A percentile compares a stretch with the other conserved stretches of the same genome.
These are phyloP conservation scores for Cynoglossus semilaevis DNA, from an alignment of 2,113 vertebrate species.

Conservation along the genomic window DNA sequence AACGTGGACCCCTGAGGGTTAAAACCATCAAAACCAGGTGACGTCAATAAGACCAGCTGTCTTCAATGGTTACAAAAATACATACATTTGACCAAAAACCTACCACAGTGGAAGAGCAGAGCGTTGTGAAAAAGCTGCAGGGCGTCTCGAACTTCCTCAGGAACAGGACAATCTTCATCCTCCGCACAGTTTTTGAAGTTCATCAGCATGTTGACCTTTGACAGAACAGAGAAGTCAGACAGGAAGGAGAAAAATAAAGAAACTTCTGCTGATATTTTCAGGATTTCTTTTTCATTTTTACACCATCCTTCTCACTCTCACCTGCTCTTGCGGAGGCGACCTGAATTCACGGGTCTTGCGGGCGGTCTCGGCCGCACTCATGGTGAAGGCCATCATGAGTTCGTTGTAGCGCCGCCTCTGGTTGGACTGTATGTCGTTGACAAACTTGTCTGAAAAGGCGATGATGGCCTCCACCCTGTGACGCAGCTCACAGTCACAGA, in stretches of 20 bases:
- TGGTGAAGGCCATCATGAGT: constrained; percentile 88
- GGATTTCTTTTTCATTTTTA: neutral
- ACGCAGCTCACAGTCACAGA: constrained; percentile 93
- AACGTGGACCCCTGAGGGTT: constrained; percentile 84
- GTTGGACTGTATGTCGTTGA: constrained; percentile 85
- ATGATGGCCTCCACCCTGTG: constrained; percentile 91
- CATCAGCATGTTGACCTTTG: constrained; percentile 92
- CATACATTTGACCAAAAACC: constrained; percentile 40
- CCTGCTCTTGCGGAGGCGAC: constrained; percentile 94
- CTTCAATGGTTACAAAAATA: no score
- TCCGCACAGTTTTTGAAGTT: constrained; percentile 82
- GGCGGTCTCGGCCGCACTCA: constrained; percentile 90
- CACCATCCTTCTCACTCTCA: constrained; percentile 30
- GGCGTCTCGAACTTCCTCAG: constrained; percentile 80
- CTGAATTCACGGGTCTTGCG: constrained; percentile 91
- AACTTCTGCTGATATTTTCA: no score
- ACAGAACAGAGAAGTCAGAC: neutral
- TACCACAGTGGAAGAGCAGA: constrained; percentile 88
- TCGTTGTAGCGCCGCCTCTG: constrained; percentile 85
- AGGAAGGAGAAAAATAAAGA: neutral
- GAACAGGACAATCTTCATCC: constrained; percentile 81
- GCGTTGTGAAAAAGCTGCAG: constrained; percentile 82
- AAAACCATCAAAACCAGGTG: no score
- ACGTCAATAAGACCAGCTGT: neutral
- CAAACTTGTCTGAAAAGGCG: constrained; percentile 86